Evolutionary conservation across 2,113 vertebrate genomes (phyloP).

Genomic region (Apteryx mantelli): DNA sequence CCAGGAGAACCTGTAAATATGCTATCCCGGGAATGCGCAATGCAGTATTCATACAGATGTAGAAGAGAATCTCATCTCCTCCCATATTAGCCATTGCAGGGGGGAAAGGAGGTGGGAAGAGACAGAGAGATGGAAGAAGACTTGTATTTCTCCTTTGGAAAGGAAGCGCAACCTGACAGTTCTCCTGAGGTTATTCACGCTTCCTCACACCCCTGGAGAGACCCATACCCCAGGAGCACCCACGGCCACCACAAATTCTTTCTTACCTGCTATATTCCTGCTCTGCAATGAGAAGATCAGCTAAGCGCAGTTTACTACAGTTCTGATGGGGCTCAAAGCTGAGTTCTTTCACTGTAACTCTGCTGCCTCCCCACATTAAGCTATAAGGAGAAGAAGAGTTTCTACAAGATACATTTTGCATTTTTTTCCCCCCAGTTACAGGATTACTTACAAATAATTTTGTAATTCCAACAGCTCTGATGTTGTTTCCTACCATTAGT

Average conservation of each 20-base stretch:
- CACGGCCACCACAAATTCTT: background rate
- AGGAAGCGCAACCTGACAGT: background rate
- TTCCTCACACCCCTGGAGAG: background rate
- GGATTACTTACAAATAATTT: background rate
- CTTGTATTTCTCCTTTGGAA: background rate
- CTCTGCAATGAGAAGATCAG: constrained; percentile 83
- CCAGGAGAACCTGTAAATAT: background rate
- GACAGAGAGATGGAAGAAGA: background rate
- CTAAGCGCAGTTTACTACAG: constrained; percentile 51
- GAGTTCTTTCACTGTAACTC: constrained; percentile 86
- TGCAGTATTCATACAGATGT: background rate
- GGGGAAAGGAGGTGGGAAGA: background rate
- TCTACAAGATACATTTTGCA: background rate
- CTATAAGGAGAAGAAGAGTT: constrained; percentile 20
- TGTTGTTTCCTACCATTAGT: background rate
- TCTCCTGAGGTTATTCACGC: background rate
- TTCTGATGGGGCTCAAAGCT: constrained; percentile 32
- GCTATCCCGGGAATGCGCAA: background rate
- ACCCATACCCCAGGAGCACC: background rate
- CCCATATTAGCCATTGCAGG: background rate
- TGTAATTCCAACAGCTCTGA: background rate
- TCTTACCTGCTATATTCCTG: constrained; percentile 83
- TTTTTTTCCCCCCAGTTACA: background rate
- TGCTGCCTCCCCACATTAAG: constrained; percentile 82
- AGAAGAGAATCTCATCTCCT: background rate